Base-by-base conservation (phyloP, 2,888 invertebrate species). In the Crossocerus cetratus region DNA sequence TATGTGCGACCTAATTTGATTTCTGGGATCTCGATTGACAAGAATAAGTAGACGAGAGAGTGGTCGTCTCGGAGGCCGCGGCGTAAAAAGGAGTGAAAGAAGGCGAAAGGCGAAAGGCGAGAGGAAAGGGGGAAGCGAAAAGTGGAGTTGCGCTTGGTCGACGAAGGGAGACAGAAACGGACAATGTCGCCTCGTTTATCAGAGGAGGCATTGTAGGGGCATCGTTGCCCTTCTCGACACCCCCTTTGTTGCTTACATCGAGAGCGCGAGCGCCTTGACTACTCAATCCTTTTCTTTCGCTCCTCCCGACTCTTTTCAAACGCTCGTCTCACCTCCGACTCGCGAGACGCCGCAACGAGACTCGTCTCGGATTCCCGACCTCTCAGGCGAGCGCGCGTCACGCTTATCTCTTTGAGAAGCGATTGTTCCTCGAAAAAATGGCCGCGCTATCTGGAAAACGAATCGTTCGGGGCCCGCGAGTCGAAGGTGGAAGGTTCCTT, bases 181-280 rank as follows among this genome's bases (percentile, higher is more conserved):
- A 88, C 88, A 89, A 89, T 89, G 88, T 88, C 84, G 84, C 86
- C 88, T 89, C 89, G 89, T 89, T 89, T 89, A 89, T 89, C 89
- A 89, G 89, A 83, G 32, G 81, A 78, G 80, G 87, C 84, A 88
- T 88, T 88, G 88, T 88, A 77, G 82, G 82, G 81, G 80, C 83
- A 87, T 87, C 87, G 85, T 84, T 86, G 84, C 81, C 82, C 81
- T 81, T 80, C 84, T 88, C 88, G 88, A 88, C 89, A 88, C 86
- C 86, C 88, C 83, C 83, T 88, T 88, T 89, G 89, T 89, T 87
- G 86, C 78, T 85, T 86, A 87, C 88, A 86, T 86, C 84, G 82
- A 79, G 80, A 82, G 76, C 65, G 59, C 69, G 83, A 82, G 81
- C 82, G 32, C 32, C 82, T 78, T 81, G 85, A 88, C 87, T 85